Conservation (phyloP, 2,888 invertebrate species). For the Theretra japonica region DNA sequence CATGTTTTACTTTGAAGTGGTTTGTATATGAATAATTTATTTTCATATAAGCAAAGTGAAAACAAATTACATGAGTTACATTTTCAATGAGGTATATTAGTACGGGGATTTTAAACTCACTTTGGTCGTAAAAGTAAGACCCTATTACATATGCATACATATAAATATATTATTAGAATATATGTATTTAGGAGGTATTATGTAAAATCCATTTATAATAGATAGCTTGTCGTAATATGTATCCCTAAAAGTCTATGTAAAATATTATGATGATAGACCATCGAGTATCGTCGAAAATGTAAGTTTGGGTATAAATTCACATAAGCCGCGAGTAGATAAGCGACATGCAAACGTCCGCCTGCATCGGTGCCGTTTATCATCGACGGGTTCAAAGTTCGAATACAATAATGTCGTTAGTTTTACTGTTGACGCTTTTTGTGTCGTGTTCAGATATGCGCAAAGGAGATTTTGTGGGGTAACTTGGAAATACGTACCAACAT, state of each 20-base stretch:
- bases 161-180: background rate
- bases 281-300: constrained; percentile 11
- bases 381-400: constrained; percentile 70
- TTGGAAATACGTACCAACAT: background rate
- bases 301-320: constrained; percentile 38
- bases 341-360: constrained; percentile 63
- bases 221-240: background rate
- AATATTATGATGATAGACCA: too few relatives aligned
- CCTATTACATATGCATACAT: too few relatives aligned
- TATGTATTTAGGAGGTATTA: background rate
- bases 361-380: constrained; percentile 67
- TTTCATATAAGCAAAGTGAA: background rate
- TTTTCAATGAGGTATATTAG: background rate
- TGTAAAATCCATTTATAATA: background rate
- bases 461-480: constrained; percentile 19
- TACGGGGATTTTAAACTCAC: background rate
- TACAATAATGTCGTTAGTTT: constrained; percentile 59
- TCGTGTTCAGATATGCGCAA: constrained; percentile 32
- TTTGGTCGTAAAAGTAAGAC: too few relatives aligned
- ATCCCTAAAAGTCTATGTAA: background rate
- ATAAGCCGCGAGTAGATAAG: constrained; percentile 62
- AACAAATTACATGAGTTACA: background rate
- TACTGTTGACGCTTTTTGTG: constrained; percentile 44
- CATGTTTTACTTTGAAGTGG: constrained; percentile 7
- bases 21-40: constrained; percentile 7